Evolutionary conservation across 2,888 invertebrate genomes (phyloP).

Genomic region (Byasa hedistus): DNA sequence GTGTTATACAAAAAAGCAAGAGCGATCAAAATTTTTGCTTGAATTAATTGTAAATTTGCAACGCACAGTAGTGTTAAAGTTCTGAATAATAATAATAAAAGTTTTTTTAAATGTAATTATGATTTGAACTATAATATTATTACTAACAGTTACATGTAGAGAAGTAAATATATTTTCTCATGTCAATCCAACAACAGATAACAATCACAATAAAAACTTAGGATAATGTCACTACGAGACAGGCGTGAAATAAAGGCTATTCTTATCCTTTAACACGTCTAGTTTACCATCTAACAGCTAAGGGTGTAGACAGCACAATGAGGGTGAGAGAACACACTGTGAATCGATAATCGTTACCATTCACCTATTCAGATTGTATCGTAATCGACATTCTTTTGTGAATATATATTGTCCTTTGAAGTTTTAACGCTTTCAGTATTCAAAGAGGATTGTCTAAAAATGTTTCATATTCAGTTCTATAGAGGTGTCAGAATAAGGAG

Average conservation of each 20-base stretch:
- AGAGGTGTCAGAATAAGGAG: constrained; percentile 24
- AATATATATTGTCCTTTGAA: constrained; percentile 42
- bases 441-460: constrained; percentile 36
- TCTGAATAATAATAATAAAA: neutral
- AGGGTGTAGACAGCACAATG: constrained; percentile 74
- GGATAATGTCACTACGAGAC: constrained; percentile 51
- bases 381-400: constrained; percentile 62
- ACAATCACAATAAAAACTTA: constrained; percentile 36
- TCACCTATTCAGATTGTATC: constrained; percentile 67
- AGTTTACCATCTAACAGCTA: constrained; percentile 54
- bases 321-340: constrained; percentile 58
- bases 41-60: neutral
- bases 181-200: constrained; percentile 33
- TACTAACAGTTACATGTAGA: neutral
- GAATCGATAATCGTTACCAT: constrained; percentile 61
- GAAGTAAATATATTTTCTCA: constrained; percentile 4
- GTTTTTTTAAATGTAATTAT: neutral
- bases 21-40: neutral
- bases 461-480: constrained; percentile 33
- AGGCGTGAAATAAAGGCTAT: constrained; percentile 58
- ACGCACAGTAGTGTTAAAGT: neutral
- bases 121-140: neutral
- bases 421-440: constrained; percentile 47
- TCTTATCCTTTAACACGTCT: constrained; percentile 59
- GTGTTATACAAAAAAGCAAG: neutral